Base-by-base conservation (phyloP, 2,888 invertebrate genomes). In the Drosophila sordidapex region DNA sequence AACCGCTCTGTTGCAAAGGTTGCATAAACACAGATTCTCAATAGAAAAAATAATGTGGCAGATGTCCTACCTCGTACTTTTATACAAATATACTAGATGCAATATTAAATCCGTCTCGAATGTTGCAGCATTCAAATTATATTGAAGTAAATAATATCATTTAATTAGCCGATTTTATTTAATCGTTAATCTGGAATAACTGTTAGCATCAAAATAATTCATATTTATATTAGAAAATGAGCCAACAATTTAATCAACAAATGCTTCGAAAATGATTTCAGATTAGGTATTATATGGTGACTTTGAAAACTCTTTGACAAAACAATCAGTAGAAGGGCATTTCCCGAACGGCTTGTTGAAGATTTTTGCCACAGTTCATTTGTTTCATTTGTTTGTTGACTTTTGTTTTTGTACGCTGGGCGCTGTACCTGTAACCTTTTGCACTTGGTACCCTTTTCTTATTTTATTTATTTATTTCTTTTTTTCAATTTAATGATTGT, bases 361-460 rank as follows among this genome's bases (percentile, higher is more conserved):
- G 0, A 11, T 2, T 18, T 51, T 21, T n/a, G 21, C 27, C 35
- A 56, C 40, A 25, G 51, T 68, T 74, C 66, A 66, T 83, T 87
- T 79, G 66, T 63, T 81, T 68, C 64, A 75, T 86, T 88, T 71
- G 79, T 82, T 70, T 76, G 70, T 53, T 74, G 79, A 48, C 25
- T 64, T 46, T 66, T 54, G 46, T 66, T 72, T 60, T 69, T 29
- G 40, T 43, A 10, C 13, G 21, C 40, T 74, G 36, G 48, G 51
- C 66, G 74, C 83, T 79, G 85, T 90, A 89, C 91, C 91, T 91
- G 90, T 90, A 91, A 90, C 90, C 90, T 90, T 91, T 90, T 91
- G 91, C 90, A 90, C 91, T 90, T 91, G 91, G 91, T 89, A 90
- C 86, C 90, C 91, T 90, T 89, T 89, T 74, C 82, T 56, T 77